Evolutionary conservation across 2,888 invertebrate species (phyloP), one percentile per base, ranked within the genome.

Genomic region (Ganaspis brasiliensis): DNA sequence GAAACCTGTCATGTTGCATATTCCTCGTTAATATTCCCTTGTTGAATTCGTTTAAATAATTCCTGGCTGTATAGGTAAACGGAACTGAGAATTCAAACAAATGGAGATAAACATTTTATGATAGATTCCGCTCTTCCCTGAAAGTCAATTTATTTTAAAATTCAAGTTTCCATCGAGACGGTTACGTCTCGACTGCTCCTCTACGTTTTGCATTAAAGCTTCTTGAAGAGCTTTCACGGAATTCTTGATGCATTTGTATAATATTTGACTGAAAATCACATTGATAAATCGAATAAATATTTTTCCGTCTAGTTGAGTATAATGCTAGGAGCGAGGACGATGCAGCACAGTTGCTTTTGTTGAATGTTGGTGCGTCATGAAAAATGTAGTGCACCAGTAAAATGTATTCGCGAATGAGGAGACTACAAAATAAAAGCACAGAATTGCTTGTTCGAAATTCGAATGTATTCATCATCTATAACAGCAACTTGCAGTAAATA

Each of bases 261-360:
- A 52, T 52, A 52, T 52, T 52, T n/a, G 52, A 52, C n/a, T 52
- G 52, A 52, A 52, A 52, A 52, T 52, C 52, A 52, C 52, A 52
- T n/a, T 52, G 52, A 52, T 52, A 52, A 52, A 52, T 52, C 52
- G 52, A 52, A 52, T 52, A 52, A 52, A 52, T 52, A 52, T 52
- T 52, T 52, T 52, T 52, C 52, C 52, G 52, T 52, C 52, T 52
- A 52, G 52, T 52, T 52, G 52, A 52, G 6, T 52, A 52, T 52
- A 52, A 52, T 52, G 52, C 52, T 52, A 2, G 4, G n/a, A 45
- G 19, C 8, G 52, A 19, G 19, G 52, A 19, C 16, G 19, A 9
- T 52, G n/a, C 52, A 52, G 16, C 19, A n/a, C 16, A 52, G 19
- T 16, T 52, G 16, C 19, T 19, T 52, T 52, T 52, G 52, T 52